These are phyloP conservation scores for Monomorium pharaonis DNA, from an alignment of 1,140 invertebrate genomes.

Conservation along the genomic window DNA sequence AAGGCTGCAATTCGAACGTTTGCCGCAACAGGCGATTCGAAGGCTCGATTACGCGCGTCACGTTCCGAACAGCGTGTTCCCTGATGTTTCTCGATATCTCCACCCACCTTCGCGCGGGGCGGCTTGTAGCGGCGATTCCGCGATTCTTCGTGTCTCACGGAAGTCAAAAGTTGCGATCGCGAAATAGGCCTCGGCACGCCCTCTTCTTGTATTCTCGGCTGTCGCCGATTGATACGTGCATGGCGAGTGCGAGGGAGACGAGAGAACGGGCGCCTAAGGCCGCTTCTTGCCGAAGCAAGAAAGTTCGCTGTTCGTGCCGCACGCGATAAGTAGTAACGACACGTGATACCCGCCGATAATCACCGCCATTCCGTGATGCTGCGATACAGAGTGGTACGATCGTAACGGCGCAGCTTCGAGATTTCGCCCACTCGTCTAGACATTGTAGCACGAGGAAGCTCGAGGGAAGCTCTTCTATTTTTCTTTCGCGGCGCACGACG, in stretches of 20 bases:
- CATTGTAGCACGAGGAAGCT: not conserved
- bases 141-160: slow-evolving; percentile 28
- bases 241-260: not conserved
- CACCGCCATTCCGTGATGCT: slow-evolving; percentile 33
- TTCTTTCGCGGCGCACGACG: not conserved
- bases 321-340: slow-evolving; percentile 75
- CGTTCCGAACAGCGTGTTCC: not conserved
- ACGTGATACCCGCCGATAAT: slow-evolving; percentile 47
- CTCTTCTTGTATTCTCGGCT: slow-evolving; percentile 44
- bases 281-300: slow-evolving; percentile 33
- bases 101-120: not conserved
- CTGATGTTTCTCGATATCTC: not conserved
- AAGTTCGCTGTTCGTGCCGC: slow-evolving; percentile 65
- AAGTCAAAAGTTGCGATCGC: slow-evolving; percentile 23
- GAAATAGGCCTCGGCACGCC: slow-evolving; percentile 53
- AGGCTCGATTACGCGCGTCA: not conserved
- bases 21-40: slow-evolving; percentile 29
- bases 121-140: not conserved
- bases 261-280: not conserved
- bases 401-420: not conserved
- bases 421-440: not conserved
- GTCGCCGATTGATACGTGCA: slow-evolving; percentile 38
- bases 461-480: not conserved
- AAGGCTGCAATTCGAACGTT: not conserved
- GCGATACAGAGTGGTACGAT: slow-evolving; percentile 26